Percentiles rank a stretch among this genome's conserved stretches.
These are phyloP conservation scores for Sciurus vulgaris DNA, from an alignment of 2,797 vertebrate species.

Conservation along the genomic window DNA sequence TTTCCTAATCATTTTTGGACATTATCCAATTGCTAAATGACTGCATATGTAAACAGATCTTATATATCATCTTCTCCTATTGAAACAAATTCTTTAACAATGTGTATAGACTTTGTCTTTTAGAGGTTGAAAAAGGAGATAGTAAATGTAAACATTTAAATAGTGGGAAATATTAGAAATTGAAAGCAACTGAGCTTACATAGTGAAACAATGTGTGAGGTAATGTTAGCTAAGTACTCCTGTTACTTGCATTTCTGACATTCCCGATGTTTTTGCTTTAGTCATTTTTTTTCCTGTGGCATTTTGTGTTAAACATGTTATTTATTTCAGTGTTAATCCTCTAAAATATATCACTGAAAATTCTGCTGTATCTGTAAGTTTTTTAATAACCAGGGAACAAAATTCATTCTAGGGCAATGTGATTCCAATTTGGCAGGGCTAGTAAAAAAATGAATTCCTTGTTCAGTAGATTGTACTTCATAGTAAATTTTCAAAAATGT, in stretches of 20 bases:
- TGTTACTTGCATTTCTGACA: constrained; percentile 34
- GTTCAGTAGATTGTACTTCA: constrained; percentile 50
- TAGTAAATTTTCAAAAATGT: constrained; percentile 54
- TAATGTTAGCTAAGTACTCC: constrained; percentile 41
- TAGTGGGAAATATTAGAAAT: constrained; percentile 33
- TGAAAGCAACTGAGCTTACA: constrained; percentile 34
- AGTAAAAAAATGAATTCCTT: constrained; percentile 62
- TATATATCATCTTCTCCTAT: constrained; percentile 25
- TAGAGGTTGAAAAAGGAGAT: constrained; percentile 48
- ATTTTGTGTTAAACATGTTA: constrained; percentile 59
- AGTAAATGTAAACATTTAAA: background rate
- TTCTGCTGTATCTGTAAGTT: constrained; percentile 28
- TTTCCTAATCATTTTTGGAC: constrained; percentile 34
- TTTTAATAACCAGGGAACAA: background rate
- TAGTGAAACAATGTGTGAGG: constrained; percentile 6
- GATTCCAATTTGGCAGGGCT: constrained; percentile 20
- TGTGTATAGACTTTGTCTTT: background rate
- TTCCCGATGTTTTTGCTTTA: constrained; percentile 39
- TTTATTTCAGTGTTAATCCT: constrained; percentile 63
- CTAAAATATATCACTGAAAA: constrained; percentile 61
- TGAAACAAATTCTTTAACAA: constrained; percentile 42
- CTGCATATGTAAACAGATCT: background rate
- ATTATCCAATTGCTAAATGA: constrained; percentile 29
- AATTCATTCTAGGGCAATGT: constrained; percentile 29
- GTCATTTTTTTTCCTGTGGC: constrained; percentile 62